Evolutionary conservation across 1,140 invertebrate genomes (phyloP), one percentile per base, ranked within the genome.

Genomic region (Eubasilissa regina): DNA sequence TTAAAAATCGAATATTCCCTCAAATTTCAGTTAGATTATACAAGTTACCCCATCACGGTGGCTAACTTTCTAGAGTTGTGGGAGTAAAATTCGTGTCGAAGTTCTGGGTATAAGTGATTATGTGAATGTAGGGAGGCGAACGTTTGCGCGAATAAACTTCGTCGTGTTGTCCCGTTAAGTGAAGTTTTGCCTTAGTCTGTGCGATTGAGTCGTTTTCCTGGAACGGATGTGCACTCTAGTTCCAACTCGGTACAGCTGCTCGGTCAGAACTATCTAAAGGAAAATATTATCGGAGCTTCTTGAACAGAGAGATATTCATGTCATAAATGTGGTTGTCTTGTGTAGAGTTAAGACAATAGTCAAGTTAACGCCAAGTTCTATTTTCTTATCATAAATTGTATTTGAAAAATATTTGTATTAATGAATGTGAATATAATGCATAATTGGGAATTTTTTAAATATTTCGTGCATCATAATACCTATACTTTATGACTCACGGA

Each of bases 91-190:
- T 58, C 55, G 17, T 58, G 55, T 15, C 55, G 11, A 19, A 58
- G 55, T 58, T 58, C 55, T 58, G 55, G 8, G 55, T 21, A 35
- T 35, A 15, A 58, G 55, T 58, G 55, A 58, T 58, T 35, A 58
- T 58, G 11, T 19, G 17, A 15, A 21, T 21, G 55, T 15, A 19
- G 55, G 55, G 4, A 15, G 55, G 55, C 17, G 17, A 8, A 15
- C 17, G 21, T 58, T 58, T 58, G 21, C 55, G 55, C 15, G 17
- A 58, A 58, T 58, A 58, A 35, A 58, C 55, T 58, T 58, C 15
- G 17, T 17, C 55, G 11, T 3, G 55, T 10, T 21, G 55, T 9
- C 17, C 15, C 15, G 15, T 11, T 15, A 12, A 58, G 55, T 12
- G 55, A 58, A 58, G 55, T 58, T 58, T 58, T 3, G 17, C 13